phyloP scores from a whole-genome alignment of 2,113 vertebrate species.

The Cyprinus carpio region DNA sequence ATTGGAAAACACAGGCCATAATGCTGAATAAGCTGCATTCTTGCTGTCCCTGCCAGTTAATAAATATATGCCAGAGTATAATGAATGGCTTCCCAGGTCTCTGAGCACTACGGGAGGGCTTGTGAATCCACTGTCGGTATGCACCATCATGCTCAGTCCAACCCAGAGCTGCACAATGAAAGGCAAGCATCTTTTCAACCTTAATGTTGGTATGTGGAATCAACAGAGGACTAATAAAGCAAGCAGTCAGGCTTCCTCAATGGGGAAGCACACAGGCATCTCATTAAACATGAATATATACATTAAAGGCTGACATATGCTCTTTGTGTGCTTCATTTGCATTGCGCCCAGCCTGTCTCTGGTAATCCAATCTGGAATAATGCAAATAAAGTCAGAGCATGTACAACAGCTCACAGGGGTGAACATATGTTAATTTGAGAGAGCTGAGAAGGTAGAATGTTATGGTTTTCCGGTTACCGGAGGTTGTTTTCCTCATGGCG shows the following conservation, averaged over 20 bases:
- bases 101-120: constrained; percentile 54
- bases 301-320: constrained; percentile 66
- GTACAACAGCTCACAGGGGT: constrained; percentile 67
- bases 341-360: constrained; percentile 64
- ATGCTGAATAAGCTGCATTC: not conserved
- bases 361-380: constrained; percentile 66
- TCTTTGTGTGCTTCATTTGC: constrained; percentile 64
- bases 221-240: constrained; percentile 69
- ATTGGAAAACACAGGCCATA: constrained; percentile 40
- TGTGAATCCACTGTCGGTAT: constrained; percentile 46
- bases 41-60: constrained; percentile 3
- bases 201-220: constrained; percentile 67
- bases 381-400: constrained; percentile 74
- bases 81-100: constrained; percentile 57
- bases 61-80: constrained; percentile 55
- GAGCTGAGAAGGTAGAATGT: constrained; percentile 59
- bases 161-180: constrained; percentile 25
- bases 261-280: constrained; percentile 69
- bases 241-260: constrained; percentile 60
- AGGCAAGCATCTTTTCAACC: constrained; percentile 54
- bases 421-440: constrained; percentile 68
- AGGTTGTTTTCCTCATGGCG: constrained; percentile 58
- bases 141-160: constrained; percentile 51
- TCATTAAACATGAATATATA: constrained; percentile 67
- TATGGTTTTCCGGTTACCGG: constrained; percentile 55